Conservation (phyloP, 2,113 vertebrate species). For the Mormoops blainvillei region DNA sequence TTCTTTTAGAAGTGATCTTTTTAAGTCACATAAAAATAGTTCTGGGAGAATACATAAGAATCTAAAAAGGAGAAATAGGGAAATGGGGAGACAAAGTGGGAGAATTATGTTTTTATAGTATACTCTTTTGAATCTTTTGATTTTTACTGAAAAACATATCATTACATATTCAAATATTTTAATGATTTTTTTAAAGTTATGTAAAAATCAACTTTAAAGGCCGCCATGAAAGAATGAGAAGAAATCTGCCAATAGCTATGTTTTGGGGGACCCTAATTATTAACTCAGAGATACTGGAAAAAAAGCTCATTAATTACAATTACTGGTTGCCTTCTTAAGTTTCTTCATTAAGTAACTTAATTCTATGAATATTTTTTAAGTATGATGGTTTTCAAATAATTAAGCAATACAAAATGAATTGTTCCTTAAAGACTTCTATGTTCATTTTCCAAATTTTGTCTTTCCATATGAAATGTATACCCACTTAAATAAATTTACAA, state of each 20-base stretch:
- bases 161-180: not conserved
- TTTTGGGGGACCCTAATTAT: not conserved
- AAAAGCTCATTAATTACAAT: not conserved
- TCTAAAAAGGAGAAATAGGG: not conserved
- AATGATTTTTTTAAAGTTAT: not conserved
- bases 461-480: not conserved
- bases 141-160: not conserved
- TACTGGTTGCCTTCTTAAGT: not conserved
- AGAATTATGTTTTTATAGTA: not conserved
- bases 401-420: not conserved
- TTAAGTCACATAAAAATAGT: not conserved
- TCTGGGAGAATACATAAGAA: not conserved
- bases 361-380: not conserved
- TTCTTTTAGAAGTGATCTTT: not conserved
- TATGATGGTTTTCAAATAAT: not conserved
- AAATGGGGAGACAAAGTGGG: not conserved
- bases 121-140: not conserved
- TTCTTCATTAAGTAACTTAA: not conserved
- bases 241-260: not conserved
- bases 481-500: not conserved
- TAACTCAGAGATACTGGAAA: conserved; percentile 5
- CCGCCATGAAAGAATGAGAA: not conserved
- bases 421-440: not conserved
- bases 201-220: not conserved
- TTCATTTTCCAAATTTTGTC: not conserved